Evolutionary conservation across 2,113 vertebrate species (phyloP).

Genomic region (Aegithalos caudatus): DNA sequence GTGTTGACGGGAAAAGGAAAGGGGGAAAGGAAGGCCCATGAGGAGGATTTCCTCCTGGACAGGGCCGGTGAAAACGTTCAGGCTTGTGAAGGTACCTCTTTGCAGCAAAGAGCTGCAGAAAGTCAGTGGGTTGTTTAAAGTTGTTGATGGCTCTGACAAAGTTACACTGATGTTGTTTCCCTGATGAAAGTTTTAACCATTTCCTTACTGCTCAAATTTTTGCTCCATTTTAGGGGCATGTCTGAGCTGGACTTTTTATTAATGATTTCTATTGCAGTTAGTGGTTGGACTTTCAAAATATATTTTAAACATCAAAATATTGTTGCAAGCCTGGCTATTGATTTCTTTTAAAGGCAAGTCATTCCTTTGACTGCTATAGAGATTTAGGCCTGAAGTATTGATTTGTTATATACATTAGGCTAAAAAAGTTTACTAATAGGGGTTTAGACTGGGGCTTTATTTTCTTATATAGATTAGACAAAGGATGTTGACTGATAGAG

Average conservation of each 20-base stretch:
- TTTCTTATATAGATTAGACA: neutral
- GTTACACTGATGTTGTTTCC: neutral
- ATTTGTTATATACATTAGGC: neutral
- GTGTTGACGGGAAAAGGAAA: neutral
- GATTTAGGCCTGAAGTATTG: neutral
- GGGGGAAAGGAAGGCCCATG: neutral
- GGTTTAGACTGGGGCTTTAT: neutral
- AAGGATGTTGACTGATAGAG: neutral
- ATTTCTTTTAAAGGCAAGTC: neutral
- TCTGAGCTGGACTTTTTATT: neutral
- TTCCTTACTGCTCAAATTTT: neutral
- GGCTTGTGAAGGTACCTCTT: neutral
- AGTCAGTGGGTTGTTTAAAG: neutral
- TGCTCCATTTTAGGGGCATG: neutral
- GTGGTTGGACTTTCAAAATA: neutral
- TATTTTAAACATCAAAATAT: neutral
- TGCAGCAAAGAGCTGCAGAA: neutral
- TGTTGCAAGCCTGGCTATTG: neutral
- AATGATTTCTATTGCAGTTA: neutral
- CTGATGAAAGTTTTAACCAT: neutral
- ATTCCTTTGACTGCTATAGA: neutral
- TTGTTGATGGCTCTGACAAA: neutral
- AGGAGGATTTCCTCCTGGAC: neutral
- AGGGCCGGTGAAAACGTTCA: neutral
- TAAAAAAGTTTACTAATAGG: neutral